phyloP scores from a whole-genome alignment of 2,888 invertebrate genomes.

The Epistrophella euchroma region DNA sequence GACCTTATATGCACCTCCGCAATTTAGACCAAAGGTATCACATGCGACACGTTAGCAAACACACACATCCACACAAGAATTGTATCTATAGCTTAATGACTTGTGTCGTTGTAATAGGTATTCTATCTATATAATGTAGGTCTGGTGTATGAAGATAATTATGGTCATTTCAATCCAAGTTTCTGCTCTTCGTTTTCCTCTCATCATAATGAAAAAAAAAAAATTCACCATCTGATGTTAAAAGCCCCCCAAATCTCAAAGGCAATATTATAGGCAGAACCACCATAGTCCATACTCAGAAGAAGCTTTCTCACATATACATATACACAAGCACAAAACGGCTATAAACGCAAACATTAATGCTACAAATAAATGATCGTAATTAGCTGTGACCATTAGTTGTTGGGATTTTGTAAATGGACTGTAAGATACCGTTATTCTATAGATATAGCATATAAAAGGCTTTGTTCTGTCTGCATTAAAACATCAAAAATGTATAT shows the following conservation, averaged over 20 bases:
- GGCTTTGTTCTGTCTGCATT: conserved; percentile 14
- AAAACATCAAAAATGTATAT: not conserved
- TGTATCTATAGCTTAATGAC: conserved; percentile 32
- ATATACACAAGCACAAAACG: conserved; percentile 6
- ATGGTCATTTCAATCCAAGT: conserved; percentile 31
- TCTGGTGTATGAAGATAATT: conserved; percentile 18
- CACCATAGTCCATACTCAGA: not conserved
- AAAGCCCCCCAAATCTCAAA: conserved; percentile 54
- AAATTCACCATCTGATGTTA: conserved; percentile 54
- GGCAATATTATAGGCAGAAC: conserved; percentile 26
- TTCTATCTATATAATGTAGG: conserved; percentile 19
- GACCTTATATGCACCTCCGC: conserved; percentile 25
- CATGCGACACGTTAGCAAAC: conserved; percentile 10
- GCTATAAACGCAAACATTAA: conserved; percentile 67
- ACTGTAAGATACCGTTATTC: conserved; percentile 20
- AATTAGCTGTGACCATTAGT: conserved; percentile 74
- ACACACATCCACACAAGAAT: conserved; percentile 1
- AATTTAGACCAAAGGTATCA: conserved; percentile 13
- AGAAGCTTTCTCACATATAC: conserved; percentile 18
- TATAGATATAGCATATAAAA: conserved; percentile 6
- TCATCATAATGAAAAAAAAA: conserved; percentile 27
- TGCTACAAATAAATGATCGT: conserved; percentile 66
- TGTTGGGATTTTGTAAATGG: conserved; percentile 52
- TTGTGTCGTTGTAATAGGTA: conserved; percentile 8
- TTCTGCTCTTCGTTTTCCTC: not conserved